These are phyloP conservation scores for Drosophila jambulina DNA, from an alignment of 1,140 invertebrate species.

Conservation along the genomic window DNA sequence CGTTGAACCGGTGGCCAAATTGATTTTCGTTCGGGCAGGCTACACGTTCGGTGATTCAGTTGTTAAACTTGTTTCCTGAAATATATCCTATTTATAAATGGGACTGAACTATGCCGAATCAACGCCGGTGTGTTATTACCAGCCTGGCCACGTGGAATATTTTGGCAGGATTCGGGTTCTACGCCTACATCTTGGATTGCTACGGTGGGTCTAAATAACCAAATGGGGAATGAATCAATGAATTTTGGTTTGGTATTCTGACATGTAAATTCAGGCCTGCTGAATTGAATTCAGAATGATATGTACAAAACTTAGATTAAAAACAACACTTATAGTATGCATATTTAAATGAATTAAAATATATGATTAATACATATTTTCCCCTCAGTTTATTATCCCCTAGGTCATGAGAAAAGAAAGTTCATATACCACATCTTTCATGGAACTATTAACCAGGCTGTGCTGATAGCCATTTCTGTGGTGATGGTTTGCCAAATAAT, in stretches of 20 bases:
- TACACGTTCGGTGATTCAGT: slow-evolving; percentile 18
- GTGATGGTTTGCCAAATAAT: slow-evolving; percentile 16
- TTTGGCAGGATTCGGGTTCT: slow-evolving; percentile 16
- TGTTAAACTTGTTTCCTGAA: neutral
- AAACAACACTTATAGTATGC: too few species aligned
- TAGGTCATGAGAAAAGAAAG: neutral
- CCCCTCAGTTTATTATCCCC: slow-evolving; percentile 20
- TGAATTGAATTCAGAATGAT: too few species aligned
- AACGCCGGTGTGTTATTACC: slow-evolving; percentile 1
- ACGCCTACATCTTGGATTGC: slow-evolving; percentile 25
- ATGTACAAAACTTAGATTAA: too few species aligned
- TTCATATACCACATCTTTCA: slow-evolving; percentile 18
- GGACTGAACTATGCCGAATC: slow-evolving; percentile 15
- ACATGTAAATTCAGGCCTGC: too few species aligned
- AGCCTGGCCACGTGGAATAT: slow-evolving; percentile 22
- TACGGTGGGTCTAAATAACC: slow-evolving; percentile 6
- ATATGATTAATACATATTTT: neutral
- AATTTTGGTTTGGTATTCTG: too few species aligned
- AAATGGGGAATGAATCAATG: neutral
- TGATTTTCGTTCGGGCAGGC: slow-evolving; percentile 61
- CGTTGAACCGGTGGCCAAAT: slow-evolving; percentile 65
- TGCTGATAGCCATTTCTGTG: slow-evolving; percentile 13
- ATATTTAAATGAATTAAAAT: neutral
- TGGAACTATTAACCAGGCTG: slow-evolving; percentile 5
- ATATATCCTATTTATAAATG: slow-evolving; percentile 20